A percentile compares a stretch with the other conserved stretches of the same genome.
Evolutionary conservation across 1,140 invertebrate species (phyloP).

Genomic region (Diachasma alloeum): DNA sequence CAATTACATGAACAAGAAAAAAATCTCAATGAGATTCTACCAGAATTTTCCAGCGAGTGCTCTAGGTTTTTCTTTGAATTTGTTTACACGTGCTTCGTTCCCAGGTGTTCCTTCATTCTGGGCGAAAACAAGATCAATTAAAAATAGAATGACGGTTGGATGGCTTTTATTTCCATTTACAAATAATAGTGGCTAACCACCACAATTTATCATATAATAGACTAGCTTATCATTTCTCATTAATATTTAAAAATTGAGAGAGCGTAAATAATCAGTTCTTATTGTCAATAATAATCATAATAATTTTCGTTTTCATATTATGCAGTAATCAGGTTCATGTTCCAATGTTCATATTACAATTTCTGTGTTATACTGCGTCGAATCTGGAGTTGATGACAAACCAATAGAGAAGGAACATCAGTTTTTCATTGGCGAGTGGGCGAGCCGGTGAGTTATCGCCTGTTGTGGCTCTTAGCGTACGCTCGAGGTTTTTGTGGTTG

Average conservation of each 20-base stretch:
- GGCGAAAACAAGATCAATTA: no score
- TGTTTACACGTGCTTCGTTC: no score
- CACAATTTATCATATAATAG: background rate
- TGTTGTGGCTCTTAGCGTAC: no score
- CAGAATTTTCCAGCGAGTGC: no score
- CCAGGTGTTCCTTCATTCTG: no score
- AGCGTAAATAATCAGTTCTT: slow-evolving; percentile 5
- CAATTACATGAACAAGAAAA: no score
- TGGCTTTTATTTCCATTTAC: background rate
- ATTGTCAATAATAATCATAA: slow-evolving; percentile 6
- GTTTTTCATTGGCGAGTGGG: background rate
- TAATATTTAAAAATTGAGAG: background rate
- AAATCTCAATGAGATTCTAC: no score
- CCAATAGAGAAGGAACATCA: background rate
- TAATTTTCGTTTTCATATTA: background rate
- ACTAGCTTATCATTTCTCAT: background rate
- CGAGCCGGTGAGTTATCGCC: background rate
- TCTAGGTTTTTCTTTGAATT: no score
- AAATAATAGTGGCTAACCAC: background rate
- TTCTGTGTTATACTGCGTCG: no score
- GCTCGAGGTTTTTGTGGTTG: no score
- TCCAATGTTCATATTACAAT: no score
- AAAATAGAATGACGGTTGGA: background rate
- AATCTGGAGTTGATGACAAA: background rate
- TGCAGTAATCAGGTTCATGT: no score